Base-by-base conservation (phyloP, 2,113 vertebrate species). In the Ciconia boyciana region DNA sequence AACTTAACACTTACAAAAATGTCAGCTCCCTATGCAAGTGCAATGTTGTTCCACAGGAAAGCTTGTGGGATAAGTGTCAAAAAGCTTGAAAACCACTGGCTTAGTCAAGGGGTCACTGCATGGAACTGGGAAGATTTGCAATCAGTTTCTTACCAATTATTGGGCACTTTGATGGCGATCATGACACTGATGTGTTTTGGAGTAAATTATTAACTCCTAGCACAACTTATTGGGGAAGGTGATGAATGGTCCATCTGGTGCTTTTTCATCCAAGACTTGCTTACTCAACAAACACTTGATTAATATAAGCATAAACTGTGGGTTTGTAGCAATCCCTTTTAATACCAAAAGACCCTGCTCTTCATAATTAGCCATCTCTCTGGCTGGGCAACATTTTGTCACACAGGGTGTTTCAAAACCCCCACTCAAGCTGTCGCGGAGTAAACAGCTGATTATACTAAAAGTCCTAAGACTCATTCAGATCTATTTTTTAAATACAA, bases 141-240 rank as follows among this genome's bases (percentile, higher is more conserved):
- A 28, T 44, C 31, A 32, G 13, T 65, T 85, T 62, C 24, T 75
- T 62, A 61, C 2, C 7, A 20, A 4, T 17, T 65, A 39, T 10
- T 28, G 43, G 21, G 11, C 16, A 14, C 36, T 75, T 55, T 65
- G 51, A 10, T 32, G 18, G 48, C 2, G 3, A 20, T 55, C 25
- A 48, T 2, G 2, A 51, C 4, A 0, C 39, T 46, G 13, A 65
- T 5, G 8, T 43, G 6, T 70, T 87, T 52, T 5, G 3, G n/a
- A 57, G 16, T 55, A 84, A 83, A 58, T 26, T 36, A 64, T 61
- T n/a, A 52, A 68, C 6, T 66, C 29, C 25, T 43, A 19, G 43
- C 76, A 69, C 43, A 83, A n/a, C 10, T 60, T 68, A 24, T 4
- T 41, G 11, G 13, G 19, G 13, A 54, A 71, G 19, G 13, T 44